Percentiles rank a stretch among this genome's conserved stretches.
Evolutionary conservation across 2,797 vertebrate genomes (phyloP).

Genomic region (Columba guinea): DNA sequence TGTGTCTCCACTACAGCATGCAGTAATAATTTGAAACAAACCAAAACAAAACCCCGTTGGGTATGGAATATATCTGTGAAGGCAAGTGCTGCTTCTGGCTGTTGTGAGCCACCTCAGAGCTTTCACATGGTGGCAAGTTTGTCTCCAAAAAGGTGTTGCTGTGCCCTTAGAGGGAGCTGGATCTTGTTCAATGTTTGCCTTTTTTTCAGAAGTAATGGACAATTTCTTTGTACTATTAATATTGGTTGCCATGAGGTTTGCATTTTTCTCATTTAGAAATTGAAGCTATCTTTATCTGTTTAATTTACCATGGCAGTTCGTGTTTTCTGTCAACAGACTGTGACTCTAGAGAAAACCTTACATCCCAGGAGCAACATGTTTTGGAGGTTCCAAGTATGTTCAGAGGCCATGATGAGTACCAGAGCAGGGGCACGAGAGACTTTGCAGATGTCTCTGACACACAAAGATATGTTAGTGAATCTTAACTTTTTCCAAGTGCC

Average conservation of each 20-base stretch:
- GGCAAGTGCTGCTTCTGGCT: neutral
- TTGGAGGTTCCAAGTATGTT: neutral
- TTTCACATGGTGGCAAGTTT: neutral
- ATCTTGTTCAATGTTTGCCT: neutral
- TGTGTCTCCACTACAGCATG: neutral
- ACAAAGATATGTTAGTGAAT: neutral
- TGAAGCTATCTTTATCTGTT: neutral
- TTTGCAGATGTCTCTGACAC: neutral
- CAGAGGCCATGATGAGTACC: neutral
- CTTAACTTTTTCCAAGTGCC: neutral
- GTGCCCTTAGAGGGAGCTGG: neutral
- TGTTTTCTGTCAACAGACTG: neutral
- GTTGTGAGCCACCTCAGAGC: neutral
- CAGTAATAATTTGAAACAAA: neutral
- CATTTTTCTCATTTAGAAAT: constrained; percentile 7
- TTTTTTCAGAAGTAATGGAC: neutral
- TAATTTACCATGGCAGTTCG: neutral
- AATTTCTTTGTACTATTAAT: neutral
- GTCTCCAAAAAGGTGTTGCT: neutral
- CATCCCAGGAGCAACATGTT: neutral
- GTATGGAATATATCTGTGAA: neutral
- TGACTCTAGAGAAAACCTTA: neutral
- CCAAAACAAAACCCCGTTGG: neutral
- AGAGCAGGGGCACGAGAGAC: neutral
- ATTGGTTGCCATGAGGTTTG: neutral